Conservation (phyloP, 2,797 vertebrate genomes). For the Sarcoramphus papa region DNA sequence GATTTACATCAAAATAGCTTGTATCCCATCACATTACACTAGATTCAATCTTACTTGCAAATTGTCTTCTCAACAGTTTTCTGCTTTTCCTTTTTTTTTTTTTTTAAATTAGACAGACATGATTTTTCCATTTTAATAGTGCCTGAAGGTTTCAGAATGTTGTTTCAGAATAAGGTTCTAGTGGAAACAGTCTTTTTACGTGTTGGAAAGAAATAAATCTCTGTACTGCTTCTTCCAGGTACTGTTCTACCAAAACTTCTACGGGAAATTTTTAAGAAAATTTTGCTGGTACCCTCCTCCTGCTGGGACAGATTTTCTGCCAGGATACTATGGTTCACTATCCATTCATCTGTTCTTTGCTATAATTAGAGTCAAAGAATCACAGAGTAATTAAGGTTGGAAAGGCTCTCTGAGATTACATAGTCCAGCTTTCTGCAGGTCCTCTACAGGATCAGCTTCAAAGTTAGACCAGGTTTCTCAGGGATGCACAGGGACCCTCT, state of each 20-base stretch:
- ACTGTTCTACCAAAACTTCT: background rate
- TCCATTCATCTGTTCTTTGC: background rate
- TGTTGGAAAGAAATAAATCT: background rate
- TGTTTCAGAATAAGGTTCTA: background rate
- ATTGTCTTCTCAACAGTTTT: background rate
- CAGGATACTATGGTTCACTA: background rate
- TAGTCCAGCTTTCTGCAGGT: background rate
- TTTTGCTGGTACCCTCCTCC: accelerated
- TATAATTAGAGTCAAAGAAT: background rate
- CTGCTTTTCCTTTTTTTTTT: background rate
- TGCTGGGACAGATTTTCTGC: background rate
- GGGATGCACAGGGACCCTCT: background rate
- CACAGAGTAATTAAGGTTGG: background rate
- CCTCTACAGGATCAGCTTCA: background rate
- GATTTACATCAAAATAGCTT: background rate
- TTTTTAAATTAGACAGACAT: background rate
- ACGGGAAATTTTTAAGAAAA: background rate
- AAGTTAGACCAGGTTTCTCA: background rate
- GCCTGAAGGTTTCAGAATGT: background rate
- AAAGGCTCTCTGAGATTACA: background rate
- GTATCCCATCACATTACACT: background rate
- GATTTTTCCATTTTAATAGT: background rate
- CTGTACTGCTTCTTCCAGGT: background rate
- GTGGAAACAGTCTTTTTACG: background rate
- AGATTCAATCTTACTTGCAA: background rate